Evolutionary conservation across 2,113 vertebrate species (phyloP), one percentile per base, ranked within the genome.

Genomic region (Kobus ellipsiprymnus): DNA sequence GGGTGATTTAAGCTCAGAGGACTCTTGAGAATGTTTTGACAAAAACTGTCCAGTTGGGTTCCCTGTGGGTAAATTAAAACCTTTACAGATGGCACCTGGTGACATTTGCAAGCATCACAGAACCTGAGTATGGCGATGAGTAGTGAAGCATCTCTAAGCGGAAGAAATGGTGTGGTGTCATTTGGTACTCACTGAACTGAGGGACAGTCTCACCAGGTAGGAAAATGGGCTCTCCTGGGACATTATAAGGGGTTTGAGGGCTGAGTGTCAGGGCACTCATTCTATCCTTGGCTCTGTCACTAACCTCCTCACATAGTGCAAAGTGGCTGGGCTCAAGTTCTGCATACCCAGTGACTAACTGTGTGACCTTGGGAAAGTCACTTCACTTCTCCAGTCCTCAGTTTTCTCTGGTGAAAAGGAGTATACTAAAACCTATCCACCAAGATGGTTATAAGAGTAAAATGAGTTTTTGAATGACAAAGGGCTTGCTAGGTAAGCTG

Each of bases 61-160:
- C 96, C 90, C 84, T 77, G 62, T 25, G 85, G 90, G 86, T 87
- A 96, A 97, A 95, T 90, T 88, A 90, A 97, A 97, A 95, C 62
- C 86, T 59, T 67, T 44, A 77, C 64, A 88, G 64, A 92, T 97
- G 93, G 54, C 71, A 59, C 2, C 21, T 57, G 67, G 94, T 59
- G 93, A 96, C 83, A 40, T 95, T 44, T 94, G 95, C 90, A 97
- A 57, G 96, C 55, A n/a, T 67, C 2, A 1, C 36, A 44, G 92
- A 83, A 60, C 87, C 87, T 74, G 89, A 85, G 10, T 62, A 60
- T 55, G 87, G 93, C 40, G 52, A 71, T 60, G 90, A 40, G 83
- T 0, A 62, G 92, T 46, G 94, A 95, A 84, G 84, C 59, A 54
- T 74, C 40, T 84, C 97, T 71, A 77, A 5, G 48, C 14, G 44